These are phyloP conservation scores for Lithobates pipiens DNA, from an alignment of 2,797 vertebrate species.

Conservation along the genomic window DNA sequence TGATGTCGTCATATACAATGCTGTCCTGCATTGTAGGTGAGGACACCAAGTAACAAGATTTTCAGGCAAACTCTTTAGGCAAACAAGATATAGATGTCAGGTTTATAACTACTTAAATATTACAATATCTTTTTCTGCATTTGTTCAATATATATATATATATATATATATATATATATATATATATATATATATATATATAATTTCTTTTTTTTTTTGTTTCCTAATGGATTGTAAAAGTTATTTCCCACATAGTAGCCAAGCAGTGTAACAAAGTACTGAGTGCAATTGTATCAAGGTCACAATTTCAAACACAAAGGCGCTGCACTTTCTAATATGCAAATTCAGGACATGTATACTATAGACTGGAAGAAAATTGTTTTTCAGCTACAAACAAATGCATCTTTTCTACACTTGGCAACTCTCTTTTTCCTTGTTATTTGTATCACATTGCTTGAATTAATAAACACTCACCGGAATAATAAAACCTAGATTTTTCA, in stretches of 20 bases:
- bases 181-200: slow-evolving; percentile 5
- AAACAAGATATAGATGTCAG: not conserved
- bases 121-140: not conserved
- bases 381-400: slow-evolving; percentile 49
- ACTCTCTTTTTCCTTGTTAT: slow-evolving; percentile 47
- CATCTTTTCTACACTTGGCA: slow-evolving; percentile 40
- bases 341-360: slow-evolving; percentile 34
- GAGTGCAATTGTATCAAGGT: slow-evolving; percentile 49
- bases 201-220: too few relatives aligned
- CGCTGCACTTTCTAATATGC: slow-evolving; percentile 36
- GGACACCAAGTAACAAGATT: too few relatives aligned
- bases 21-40: too few relatives aligned
- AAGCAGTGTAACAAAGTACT: slow-evolving; percentile 49
- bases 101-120: slow-evolving; percentile 17
- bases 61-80: too few relatives aligned
- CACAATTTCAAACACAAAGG: slow-evolving; percentile 49
- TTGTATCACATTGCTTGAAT: slow-evolving; percentile 49
- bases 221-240: not conserved
- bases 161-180: not conserved
- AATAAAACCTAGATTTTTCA: slow-evolving; percentile 53
- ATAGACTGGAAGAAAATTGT: slow-evolving; percentile 50
- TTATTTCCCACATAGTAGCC: slow-evolving; percentile 43
- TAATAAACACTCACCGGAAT: slow-evolving; percentile 55
- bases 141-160: not conserved
- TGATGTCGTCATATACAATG: too few relatives aligned